Evolutionary conservation across 2,113 vertebrate species (phyloP).

Genomic region (Promerops cafer): DNA sequence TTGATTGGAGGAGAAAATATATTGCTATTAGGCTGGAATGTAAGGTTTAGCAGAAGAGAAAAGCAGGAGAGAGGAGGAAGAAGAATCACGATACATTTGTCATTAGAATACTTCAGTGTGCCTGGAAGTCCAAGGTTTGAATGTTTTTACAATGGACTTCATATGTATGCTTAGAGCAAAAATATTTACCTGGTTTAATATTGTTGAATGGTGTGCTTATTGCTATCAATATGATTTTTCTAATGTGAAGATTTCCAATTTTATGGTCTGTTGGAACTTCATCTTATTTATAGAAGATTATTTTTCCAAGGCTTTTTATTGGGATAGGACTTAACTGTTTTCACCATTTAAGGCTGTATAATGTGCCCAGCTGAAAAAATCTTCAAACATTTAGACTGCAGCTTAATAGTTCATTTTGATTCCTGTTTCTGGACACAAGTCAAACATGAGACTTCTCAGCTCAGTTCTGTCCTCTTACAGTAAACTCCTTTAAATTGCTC

Average conservation of each 20-base stretch:
- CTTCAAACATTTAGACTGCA: constrained; percentile 54
- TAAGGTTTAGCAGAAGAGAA: constrained; percentile 29
- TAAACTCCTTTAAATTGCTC: neutral
- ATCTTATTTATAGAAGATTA: neutral
- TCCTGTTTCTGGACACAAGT: constrained; percentile 52
- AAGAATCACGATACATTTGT: neutral
- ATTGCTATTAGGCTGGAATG: constrained; percentile 44
- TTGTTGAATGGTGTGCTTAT: neutral
- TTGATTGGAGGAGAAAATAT: constrained; percentile 50
- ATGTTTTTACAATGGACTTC: neutral
- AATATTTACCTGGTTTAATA: constrained; percentile 19
- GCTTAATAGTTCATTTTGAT: constrained; percentile 53
- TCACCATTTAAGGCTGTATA: constrained; percentile 51
- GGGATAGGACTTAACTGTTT: constrained; percentile 15
- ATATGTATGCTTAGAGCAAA: neutral
- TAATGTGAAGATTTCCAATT: neutral
- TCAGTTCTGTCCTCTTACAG: constrained; percentile 41
- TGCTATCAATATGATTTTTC: neutral
- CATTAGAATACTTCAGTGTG: constrained; percentile 10
- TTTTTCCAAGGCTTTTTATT: constrained; percentile 42
- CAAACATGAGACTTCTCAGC: constrained; percentile 55
- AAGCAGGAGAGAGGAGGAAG: constrained; percentile 10
- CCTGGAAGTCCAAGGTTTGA: constrained; percentile 3
- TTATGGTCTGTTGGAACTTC: neutral
- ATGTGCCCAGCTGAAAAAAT: constrained; percentile 56